These are phyloP conservation scores for Pangasius krempfi DNA, from an alignment of 2,797 vertebrate genomes.

Conservation along the genomic window DNA sequence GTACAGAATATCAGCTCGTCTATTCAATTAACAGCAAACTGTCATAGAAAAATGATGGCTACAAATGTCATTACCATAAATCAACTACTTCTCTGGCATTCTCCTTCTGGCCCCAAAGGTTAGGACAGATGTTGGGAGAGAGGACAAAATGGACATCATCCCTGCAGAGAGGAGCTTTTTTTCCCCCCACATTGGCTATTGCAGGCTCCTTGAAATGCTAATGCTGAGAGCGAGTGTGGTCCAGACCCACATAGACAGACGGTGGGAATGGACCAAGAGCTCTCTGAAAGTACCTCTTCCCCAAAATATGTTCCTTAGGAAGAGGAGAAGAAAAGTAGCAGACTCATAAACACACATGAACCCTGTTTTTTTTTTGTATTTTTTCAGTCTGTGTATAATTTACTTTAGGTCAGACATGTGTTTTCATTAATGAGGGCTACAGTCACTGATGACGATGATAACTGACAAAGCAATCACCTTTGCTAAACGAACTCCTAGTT, in stretches of 20 bases:
- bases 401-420: neutral
- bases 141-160: constrained; percentile 90
- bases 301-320: constrained; percentile 80
- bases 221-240: constrained; percentile 86
- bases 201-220: constrained; percentile 96
- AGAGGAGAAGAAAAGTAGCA: constrained; percentile 56
- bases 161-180: constrained; percentile 88
- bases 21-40: constrained; percentile 34
- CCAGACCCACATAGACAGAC: constrained; percentile 84
- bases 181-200: constrained; percentile 88
- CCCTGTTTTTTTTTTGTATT: neutral
- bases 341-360: constrained; percentile 28
- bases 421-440: neutral
- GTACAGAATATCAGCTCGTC: constrained; percentile 24
- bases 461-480: neutral
- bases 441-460: neutral
- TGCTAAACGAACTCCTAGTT: neutral
- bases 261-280: constrained; percentile 85
- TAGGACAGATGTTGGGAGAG: constrained; percentile 93
- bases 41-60: constrained; percentile 45
- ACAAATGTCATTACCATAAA: constrained; percentile 84
- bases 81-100: constrained; percentile 89
- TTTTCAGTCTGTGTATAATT: neutral
- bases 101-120: constrained; percentile 93
- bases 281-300: constrained; percentile 80